These are phyloP conservation scores for Drosophila vallismaia DNA, from an alignment of 2,888 invertebrate species.

Conservation along the genomic window DNA sequence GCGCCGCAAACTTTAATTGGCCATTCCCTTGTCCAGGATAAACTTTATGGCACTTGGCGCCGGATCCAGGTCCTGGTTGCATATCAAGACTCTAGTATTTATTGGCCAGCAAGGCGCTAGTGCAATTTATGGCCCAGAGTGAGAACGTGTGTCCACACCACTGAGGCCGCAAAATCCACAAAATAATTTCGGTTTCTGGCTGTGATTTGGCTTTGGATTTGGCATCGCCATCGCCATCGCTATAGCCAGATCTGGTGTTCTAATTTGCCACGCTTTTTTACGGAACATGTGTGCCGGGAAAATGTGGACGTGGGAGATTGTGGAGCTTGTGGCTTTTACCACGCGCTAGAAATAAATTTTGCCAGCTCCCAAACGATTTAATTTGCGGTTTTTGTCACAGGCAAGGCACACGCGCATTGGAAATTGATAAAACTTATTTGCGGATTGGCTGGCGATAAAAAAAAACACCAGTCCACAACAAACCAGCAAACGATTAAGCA, in stretches of 20 bases:
- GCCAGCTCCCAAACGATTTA: constrained; percentile 71
- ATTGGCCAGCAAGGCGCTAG: constrained; percentile 72
- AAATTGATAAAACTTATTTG: constrained; percentile 66
- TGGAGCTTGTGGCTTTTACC: constrained; percentile 58
- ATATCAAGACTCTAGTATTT: constrained; percentile 63
- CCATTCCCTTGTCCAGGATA: constrained; percentile 29
- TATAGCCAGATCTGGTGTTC: constrained; percentile 20
- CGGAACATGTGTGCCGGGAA: constrained; percentile 1
- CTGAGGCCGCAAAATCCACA: constrained; percentile 69
- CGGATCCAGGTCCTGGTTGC: constrained; percentile 38
- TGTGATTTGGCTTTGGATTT: constrained; percentile 62
- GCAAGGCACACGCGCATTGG: constrained; percentile 41
- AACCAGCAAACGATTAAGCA: constrained; percentile 37
- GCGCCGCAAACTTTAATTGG: constrained; percentile 64
- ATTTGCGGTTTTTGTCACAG: constrained; percentile 74
- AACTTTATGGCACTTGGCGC: constrained; percentile 72
- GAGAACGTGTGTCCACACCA: constrained; percentile 49
- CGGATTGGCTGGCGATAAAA: constrained; percentile 26
- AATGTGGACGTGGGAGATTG: constrained; percentile 13
- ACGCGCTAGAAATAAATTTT: constrained; percentile 65
- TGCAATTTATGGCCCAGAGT: constrained; percentile 61
- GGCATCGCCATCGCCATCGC: constrained; percentile 19
- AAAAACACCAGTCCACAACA: constrained; percentile 8
- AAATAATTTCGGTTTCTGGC: constrained; percentile 72
- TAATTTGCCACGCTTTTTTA: constrained; percentile 57